These are phyloP conservation scores for Leptoteleia sp. DNA, from an alignment of 1,140 invertebrate genomes.

Conservation along the genomic window DNA sequence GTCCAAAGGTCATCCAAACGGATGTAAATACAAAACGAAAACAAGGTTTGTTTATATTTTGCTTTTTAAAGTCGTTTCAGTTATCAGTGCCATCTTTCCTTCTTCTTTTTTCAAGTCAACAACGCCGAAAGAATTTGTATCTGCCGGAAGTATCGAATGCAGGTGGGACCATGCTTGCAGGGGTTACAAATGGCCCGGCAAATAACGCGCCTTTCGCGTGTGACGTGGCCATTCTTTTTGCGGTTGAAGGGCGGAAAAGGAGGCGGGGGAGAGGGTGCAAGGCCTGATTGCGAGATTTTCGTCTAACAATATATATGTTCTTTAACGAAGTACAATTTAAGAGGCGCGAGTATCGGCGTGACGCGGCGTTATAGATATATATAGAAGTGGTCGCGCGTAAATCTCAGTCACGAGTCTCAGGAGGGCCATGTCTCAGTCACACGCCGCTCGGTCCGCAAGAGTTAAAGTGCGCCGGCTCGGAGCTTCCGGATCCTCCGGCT, in stretches of 20 bases:
- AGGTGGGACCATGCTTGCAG: background rate
- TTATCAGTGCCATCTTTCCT: no score
- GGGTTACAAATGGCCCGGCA: constrained; percentile 14
- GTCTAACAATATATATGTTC: constrained; percentile 55
- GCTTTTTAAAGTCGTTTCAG: no score
- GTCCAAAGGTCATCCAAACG: no score
- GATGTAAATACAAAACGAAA: no score
- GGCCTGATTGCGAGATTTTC: constrained; percentile 38
- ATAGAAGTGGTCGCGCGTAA: constrained; percentile 72
- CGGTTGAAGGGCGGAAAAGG: no score
- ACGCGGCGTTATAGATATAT: constrained; percentile 60
- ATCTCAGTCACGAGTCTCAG: constrained; percentile 73
- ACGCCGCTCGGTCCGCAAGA: constrained; percentile 71
- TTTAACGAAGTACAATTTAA: constrained; percentile 64
- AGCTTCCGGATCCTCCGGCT: constrained; percentile 52
- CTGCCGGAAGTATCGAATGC: constrained; percentile 3
- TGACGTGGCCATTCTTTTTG: constrained; percentile 29
- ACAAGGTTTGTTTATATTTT: no score
- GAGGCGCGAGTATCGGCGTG: constrained; percentile 44
- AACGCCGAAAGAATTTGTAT: background rate
- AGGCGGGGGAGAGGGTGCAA: constrained; percentile 1
- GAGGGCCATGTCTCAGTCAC: constrained; percentile 79
- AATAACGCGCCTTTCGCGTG: constrained; percentile 18
- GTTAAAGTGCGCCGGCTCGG: constrained; percentile 70
- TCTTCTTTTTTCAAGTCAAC: no score